Evolutionary conservation across 2,888 invertebrate genomes (phyloP).

Genomic region (Mylabris sibirica): DNA sequence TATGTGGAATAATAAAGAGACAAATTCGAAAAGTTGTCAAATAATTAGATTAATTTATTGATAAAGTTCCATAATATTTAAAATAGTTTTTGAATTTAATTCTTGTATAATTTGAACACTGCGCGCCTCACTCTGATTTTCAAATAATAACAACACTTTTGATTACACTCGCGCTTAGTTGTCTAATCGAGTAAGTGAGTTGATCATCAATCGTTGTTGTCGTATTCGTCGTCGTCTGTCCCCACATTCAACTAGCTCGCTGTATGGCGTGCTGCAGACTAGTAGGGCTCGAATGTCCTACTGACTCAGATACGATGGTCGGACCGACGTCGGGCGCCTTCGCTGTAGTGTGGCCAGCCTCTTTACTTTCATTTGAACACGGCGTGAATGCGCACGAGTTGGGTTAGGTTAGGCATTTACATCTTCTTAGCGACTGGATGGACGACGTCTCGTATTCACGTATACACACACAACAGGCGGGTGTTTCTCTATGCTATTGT

Average conservation of each 20-base stretch:
- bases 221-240: slow-evolving; percentile 16
- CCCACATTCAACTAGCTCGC: slow-evolving; percentile 34
- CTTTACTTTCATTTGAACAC: slow-evolving; percentile 58
- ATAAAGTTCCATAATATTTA: background rate
- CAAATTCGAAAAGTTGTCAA: background rate
- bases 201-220: slow-evolving; percentile 6
- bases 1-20: background rate
- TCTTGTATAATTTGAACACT: background rate
- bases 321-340: slow-evolving; percentile 64
- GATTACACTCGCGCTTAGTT: slow-evolving; percentile 6
- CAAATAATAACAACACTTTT: background rate
- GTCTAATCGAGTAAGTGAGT: background rate
- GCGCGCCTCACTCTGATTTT: background rate
- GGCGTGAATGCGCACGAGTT: slow-evolving; percentile 49
- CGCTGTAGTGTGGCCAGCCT: slow-evolving; percentile 53
- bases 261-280: slow-evolving; percentile 43
- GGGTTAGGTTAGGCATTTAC: slow-evolving; percentile 56
- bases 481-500: slow-evolving; percentile 35
- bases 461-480: slow-evolving; percentile 33
- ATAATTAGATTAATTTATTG: background rate
- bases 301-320: slow-evolving; percentile 72
- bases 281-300: slow-evolving; percentile 60
- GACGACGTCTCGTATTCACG: slow-evolving; percentile 49
- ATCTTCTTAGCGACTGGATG: slow-evolving; percentile 47
- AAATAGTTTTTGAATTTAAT: background rate